A percentile compares a stretch with the other conserved stretches of the same genome.
phyloP scores from a whole-genome alignment of 2,797 vertebrate species.

The Poeciliopsis paucimaculata region DNA sequence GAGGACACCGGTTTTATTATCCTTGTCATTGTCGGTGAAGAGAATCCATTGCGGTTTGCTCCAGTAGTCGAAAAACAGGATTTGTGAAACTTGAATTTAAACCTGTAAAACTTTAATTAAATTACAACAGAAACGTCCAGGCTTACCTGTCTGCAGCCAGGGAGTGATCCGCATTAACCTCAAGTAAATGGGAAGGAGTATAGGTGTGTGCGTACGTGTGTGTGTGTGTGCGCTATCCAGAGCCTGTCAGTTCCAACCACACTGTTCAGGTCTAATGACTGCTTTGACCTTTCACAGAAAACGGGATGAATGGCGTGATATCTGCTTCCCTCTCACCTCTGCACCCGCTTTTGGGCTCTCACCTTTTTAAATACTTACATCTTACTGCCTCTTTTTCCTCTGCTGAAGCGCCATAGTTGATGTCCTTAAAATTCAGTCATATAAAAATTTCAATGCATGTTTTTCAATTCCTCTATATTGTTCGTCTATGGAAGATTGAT shows the following conservation, averaged over 20 bases:
- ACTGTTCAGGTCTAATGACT: slow-evolving; percentile 63
- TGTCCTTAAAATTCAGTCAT: not conserved
- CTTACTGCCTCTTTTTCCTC: slow-evolving; percentile 7
- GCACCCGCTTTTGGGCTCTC: slow-evolving; percentile 23
- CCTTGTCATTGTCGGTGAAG: slow-evolving; percentile 11
- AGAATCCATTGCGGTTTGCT: not conserved
- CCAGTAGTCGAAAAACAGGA: not conserved
- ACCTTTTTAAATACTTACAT: slow-evolving; percentile 39
- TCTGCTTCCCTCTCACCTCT: slow-evolving; percentile 38
- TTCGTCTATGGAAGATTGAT: not conserved
- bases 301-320: slow-evolving; percentile 61
- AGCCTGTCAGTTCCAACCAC: slow-evolving; percentile 52
- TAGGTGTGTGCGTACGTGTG: not conserved
- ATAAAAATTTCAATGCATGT: not conserved
- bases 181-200: not conserved
- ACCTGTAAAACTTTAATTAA: slow-evolving; percentile 43
- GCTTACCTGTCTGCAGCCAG: slow-evolving; percentile 18
- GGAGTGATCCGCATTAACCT: slow-evolving; percentile 52
- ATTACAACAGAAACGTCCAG: slow-evolving; percentile 38
- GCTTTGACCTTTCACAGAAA: slow-evolving; percentile 71
- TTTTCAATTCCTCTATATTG: not conserved
- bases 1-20: not conserved
- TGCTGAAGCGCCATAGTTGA: not conserved
- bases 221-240: slow-evolving; percentile 11
- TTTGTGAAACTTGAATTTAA: slow-evolving; percentile 19